These are phyloP conservation scores for Callosobruchus maculatus DNA, from an alignment of 2,888 invertebrate species.

Conservation along the genomic window DNA sequence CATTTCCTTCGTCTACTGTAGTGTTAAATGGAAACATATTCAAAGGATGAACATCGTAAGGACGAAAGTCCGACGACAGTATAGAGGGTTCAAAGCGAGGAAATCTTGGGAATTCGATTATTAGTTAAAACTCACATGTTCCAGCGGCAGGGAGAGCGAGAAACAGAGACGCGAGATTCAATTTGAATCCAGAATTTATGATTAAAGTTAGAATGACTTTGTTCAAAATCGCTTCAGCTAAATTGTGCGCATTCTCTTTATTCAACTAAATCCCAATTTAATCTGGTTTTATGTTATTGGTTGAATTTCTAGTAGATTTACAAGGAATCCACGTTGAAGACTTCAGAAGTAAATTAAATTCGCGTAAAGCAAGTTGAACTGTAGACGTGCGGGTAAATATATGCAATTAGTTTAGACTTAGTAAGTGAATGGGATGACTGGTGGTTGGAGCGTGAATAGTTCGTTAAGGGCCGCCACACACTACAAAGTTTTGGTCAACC, in stretches of 20 bases:
- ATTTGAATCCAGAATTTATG: slow-evolving; percentile 42
- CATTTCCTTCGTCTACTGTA: no score
- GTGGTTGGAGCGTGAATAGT: neutral
- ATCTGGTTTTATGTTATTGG: slow-evolving; percentile 46
- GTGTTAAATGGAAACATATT: no score
- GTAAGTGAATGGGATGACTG: neutral
- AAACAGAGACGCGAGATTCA: slow-evolving; percentile 25
- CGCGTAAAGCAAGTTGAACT: slow-evolving; percentile 19
- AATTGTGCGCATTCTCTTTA: slow-evolving; percentile 47
- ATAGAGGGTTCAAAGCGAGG: neutral
- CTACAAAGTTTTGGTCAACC: neutral
- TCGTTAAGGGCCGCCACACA: neutral
- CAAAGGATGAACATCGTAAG: no score
- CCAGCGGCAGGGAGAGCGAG: slow-evolving; percentile 11
- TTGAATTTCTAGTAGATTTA: slow-evolving; percentile 43
- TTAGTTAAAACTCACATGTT: slow-evolving; percentile 28
- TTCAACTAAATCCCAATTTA: slow-evolving; percentile 44
- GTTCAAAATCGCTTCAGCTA: slow-evolving; percentile 45
- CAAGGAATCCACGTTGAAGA: slow-evolving; percentile 34
- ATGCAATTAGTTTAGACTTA: neutral
- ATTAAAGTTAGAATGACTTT: slow-evolving; percentile 46
- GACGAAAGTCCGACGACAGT: no score
- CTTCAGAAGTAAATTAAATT: slow-evolving; percentile 30
- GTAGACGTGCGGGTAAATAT: neutral
- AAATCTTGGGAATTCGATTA: slow-evolving; percentile 14